phyloP scores from a whole-genome alignment of 1,140 invertebrate species.

The Contarinia nasturtii region DNA sequence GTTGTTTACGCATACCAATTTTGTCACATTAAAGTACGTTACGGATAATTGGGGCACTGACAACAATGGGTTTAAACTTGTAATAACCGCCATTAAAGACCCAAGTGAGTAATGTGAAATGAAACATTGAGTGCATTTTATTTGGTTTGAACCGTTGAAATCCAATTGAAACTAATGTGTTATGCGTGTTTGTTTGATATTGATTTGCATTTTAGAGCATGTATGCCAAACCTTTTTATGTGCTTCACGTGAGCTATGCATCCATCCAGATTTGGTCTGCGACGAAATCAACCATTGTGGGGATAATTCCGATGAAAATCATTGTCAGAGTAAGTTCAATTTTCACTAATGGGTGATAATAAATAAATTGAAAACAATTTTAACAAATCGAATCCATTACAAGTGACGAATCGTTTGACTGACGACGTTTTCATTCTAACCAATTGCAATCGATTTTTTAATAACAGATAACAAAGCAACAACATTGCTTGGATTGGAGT shows the following conservation, averaged over 20 bases:
- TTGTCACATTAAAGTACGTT: conserved; percentile 82
- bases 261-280: conserved; percentile 69
- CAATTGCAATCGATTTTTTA: background rate
- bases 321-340: background rate
- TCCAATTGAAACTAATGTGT: no score
- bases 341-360: no score
- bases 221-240: conserved; percentile 75
- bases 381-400: no score
- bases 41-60: conserved; percentile 82
- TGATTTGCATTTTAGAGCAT: conserved; percentile 42
- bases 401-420: no score
- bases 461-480: conserved; percentile 46
- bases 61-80: conserved; percentile 75
- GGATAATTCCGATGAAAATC: conserved; percentile 68
- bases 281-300: conserved; percentile 82
- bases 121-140: no score
- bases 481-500: conserved; percentile 52
- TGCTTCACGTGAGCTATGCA: conserved; percentile 69
- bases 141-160: no score
- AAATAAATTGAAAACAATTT: background rate
- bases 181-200: no score
- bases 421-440: no score
- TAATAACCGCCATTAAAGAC: conserved; percentile 87
- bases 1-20: conserved; percentile 79
- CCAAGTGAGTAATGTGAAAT: conserved; percentile 55